Base-by-base conservation (phyloP, 2,888 invertebrate species). In the Erpobdella octoculata region DNA sequence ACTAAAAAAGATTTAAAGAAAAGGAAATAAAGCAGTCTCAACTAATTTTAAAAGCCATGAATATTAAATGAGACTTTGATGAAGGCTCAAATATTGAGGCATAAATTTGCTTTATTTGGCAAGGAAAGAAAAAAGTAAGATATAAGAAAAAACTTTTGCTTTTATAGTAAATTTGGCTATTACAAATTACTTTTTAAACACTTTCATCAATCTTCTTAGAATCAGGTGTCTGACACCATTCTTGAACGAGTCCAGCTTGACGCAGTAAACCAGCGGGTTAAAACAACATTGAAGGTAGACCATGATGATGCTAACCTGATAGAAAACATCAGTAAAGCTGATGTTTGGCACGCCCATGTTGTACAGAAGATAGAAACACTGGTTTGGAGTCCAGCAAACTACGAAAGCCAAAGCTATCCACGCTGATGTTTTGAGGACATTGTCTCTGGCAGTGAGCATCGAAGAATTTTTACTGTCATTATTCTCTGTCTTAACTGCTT, bases 331-430 rank as follows among this genome's bases (percentile, higher is more conserved):
- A n/a, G 4, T 53, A 15, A 53, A 53, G 2, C 1, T 53, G 21
- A 53, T 28, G 6, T 25, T 8, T 25, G 21, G 21, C 28, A 53
- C 21, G 21, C 53, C 53, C 5, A 53, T 21, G n/a, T 53, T 53
- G n/a, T 25, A 53, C 1, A 53, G n/a, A n/a, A 53, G 28, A 15
- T 53, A 53, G 28, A 25, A 53, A 53, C 21, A 21, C 28, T 53
- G 53, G 28, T 53, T 53, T 28, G 28, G 21, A 8, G 53, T 53
- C 53, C 53, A 53, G 28, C 53, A 53, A 6, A 53, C 53, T 53
- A 53, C 28, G 53, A 53, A 53, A 53, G 53, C 53, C 28, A 28
- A 21, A 25, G 53, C 53, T 25, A 53, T 53, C 53, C 53, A 53
- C 21, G 8, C 28, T 8, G 53, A 53, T 18, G 53, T 53, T 28